Percentiles rank a stretch among this genome's conserved stretches.
Conservation (phyloP, 2,113 vertebrate species). For the Engystomops pustulosus region DNA sequence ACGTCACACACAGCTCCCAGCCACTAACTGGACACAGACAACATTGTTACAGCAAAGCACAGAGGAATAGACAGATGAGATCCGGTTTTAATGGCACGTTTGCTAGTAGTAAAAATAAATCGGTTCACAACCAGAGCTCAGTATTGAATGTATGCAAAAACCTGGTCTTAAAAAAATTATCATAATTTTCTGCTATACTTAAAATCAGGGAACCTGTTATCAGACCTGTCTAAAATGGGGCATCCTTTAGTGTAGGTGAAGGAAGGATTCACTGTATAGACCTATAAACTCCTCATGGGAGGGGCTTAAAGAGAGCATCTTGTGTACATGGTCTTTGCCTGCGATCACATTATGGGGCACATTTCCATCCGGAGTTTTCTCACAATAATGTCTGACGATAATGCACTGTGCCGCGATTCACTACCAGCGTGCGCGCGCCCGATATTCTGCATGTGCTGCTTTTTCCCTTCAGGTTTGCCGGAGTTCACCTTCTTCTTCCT, state of each 20-base stretch:
- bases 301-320: not conserved
- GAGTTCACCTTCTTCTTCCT: no score
- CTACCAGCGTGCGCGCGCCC: no score
- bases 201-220: not conserved
- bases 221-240: no score
- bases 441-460: no score
- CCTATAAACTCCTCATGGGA: not conserved
- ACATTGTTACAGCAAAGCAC: slow-evolving; percentile 23
- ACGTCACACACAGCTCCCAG: slow-evolving; percentile 5
- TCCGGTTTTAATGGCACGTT: not conserved
- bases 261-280: not conserved
- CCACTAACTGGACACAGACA: slow-evolving; percentile 11
- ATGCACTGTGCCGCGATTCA: no score
- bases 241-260: not conserved
- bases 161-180: no score
- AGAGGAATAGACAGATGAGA: not conserved
- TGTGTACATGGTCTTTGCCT: no score
- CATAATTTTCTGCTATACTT: no score
- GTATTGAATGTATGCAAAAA: not conserved
- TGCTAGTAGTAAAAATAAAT: not conserved
- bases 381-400: no score
- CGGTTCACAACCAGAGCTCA: not conserved
- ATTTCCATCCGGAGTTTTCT: no score
- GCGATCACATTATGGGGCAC: no score
- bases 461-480: no score